Evolutionary conservation across 2,797 vertebrate genomes (phyloP).

Genomic region (Premnoplex brunnescens): DNA sequence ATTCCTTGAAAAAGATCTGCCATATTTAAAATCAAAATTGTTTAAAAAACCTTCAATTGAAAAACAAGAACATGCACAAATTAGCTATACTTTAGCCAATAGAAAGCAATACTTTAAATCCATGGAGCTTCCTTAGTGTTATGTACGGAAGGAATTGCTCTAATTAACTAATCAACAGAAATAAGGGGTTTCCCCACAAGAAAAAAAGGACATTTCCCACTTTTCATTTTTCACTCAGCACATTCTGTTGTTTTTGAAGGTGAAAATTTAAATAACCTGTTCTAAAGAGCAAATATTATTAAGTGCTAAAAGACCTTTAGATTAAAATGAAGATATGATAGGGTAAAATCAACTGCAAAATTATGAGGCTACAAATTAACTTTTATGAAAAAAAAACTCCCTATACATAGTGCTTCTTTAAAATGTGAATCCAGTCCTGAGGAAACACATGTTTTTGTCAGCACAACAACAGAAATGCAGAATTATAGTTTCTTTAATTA

Average conservation of each 20-base stretch:
- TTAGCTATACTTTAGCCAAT: not conserved
- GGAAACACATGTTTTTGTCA: not conserved
- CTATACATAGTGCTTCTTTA: not conserved
- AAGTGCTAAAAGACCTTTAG: not conserved
- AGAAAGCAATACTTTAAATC: not conserved
- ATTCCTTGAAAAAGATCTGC: not conserved
- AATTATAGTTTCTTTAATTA: not conserved
- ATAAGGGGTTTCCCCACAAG: not conserved
- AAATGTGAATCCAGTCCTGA: not conserved
- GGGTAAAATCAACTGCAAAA: not conserved
- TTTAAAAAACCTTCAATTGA: accelerated
- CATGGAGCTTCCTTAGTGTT: not conserved
- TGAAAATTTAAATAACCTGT: not conserved
- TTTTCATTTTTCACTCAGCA: not conserved
- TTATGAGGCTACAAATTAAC: not conserved
- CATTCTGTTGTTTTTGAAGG: not conserved
- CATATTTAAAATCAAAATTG: not conserved
- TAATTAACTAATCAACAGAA: not conserved
- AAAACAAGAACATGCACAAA: not conserved
- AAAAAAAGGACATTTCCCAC: not conserved
- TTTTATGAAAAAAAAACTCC: not conserved
- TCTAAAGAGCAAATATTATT: not conserved
- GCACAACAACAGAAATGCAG: not conserved
- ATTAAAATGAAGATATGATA: not conserved
- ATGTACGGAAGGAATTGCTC: not conserved